These are phyloP conservation scores for Scortum barcoo DNA, from an alignment of 2,113 vertebrate species.

Conservation along the genomic window DNA sequence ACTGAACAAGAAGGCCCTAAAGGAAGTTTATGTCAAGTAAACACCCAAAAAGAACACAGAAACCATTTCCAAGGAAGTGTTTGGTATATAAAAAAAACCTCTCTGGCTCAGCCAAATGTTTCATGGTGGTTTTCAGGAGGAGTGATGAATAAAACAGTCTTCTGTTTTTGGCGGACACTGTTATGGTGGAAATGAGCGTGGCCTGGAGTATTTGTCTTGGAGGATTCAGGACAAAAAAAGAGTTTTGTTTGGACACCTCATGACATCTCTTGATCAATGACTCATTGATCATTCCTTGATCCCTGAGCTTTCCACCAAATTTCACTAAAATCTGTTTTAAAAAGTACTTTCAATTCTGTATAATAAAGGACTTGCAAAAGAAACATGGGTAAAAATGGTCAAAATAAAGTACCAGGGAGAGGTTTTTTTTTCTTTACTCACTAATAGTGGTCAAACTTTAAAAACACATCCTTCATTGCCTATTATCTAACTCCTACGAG, in stretches of 20 bases:
- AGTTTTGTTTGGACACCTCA: not conserved
- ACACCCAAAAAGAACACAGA: not conserved
- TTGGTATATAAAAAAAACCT: not conserved
- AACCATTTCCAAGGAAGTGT: not conserved
- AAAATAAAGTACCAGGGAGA: too few species aligned
- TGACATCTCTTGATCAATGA: too few species aligned
- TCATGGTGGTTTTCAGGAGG: not conserved
- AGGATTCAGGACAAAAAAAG: not conserved
- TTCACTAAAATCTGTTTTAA: not conserved
- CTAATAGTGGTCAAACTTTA: too few species aligned
- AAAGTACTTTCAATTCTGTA: too few species aligned
- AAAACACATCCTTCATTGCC: not conserved
- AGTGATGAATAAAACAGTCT: too few species aligned
- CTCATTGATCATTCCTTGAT: not conserved
- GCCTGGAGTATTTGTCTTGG: not conserved
- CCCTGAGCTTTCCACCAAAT: not conserved
- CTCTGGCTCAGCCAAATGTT: not conserved
- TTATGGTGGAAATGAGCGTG: not conserved
- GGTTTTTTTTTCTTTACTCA: too few species aligned
- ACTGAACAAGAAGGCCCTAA: not conserved
- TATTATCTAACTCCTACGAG: not conserved
- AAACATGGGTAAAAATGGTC: not conserved
- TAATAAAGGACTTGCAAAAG: not conserved
- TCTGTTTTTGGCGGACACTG: not conserved
- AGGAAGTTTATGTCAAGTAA: not conserved